Base-by-base conservation (phyloP, 2,888 invertebrate genomes). In the Microdon myrmicae region DNA sequence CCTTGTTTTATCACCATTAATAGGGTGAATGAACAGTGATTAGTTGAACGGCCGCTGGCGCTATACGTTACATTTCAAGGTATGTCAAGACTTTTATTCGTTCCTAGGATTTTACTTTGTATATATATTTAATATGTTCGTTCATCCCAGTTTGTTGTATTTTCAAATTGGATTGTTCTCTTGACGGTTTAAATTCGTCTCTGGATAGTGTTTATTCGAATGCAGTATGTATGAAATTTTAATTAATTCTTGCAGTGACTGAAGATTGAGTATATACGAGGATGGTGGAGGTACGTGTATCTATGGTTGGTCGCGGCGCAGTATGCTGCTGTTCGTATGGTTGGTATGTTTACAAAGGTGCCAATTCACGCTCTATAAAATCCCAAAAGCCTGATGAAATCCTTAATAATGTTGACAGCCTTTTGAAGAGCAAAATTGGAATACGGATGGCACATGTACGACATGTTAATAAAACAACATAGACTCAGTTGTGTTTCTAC, bases 161-260 rank as follows among this genome's bases (percentile, higher is more conserved):
- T 38, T 49, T 41, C 17, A 16, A 26, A 20, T 37, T 37, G 12
- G 17, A 17, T 13, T 35, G n/a, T 29, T 34, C 10, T 41, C 14
- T 43, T 38, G 20, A 45, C 45, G 10, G 23, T 61, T 34, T 45
- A 45, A 45, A 47, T 47, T 58, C 38, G 43, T 37, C 38, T 37
- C 26, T 39, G 20, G 14, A 31, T 23, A 43, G 58, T 51, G 53
- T 51, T 41, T 47, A 47, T 64, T 64, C 45, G 51, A 12, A 64
- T 64, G 64, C 64, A 58, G 64, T 45, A 58, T 16, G 58, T 64
- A 64, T 64, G 51, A 64, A 64, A 58, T 53, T 64, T 64, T 64
- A 64, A 64, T 64, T 64, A 64, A 64, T 64, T 64, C 51, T 41
- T 64, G 51, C 61, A 51, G 38, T 16, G 47, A 47, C 54, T 38